Evolutionary conservation across 2,888 invertebrate genomes (phyloP).

Genomic region (Aricia artaxerxes): DNA sequence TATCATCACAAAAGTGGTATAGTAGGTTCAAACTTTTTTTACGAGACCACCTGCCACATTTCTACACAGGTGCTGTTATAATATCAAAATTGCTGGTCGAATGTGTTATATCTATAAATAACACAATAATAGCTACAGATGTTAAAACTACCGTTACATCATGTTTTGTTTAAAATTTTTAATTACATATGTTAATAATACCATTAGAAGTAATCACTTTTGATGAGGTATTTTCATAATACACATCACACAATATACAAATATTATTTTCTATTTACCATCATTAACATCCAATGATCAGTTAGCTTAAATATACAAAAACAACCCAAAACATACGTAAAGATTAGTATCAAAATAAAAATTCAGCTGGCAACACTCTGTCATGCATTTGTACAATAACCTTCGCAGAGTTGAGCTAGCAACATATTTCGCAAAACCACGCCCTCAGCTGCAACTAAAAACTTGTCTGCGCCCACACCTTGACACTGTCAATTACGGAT

Average conservation of each 20-base stretch:
- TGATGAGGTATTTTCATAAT: neutral
- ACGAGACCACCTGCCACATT: neutral
- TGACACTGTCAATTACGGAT: conserved; percentile 38
- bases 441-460: conserved; percentile 33
- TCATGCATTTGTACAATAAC: conserved; percentile 33
- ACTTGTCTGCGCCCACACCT: conserved; percentile 41
- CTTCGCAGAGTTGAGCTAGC: conserved; percentile 35
- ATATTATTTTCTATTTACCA: neutral
- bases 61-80: neutral
- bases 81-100: neutral
- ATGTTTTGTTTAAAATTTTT: neutral
- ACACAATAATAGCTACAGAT: neutral
- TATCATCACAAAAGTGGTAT: neutral
- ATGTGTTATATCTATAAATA: neutral
- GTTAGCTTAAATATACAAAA: neutral
- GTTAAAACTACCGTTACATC: neutral
- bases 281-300: neutral
- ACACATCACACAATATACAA: neutral
- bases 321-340: neutral
- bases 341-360: neutral
- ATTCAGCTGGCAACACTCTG: conserved; percentile 16
- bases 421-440: conserved; percentile 36
- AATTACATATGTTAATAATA: neutral
- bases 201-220: neutral
- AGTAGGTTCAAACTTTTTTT: neutral